Base-by-base conservation (phyloP, 2,888 invertebrate genomes). In the Incurvaria masculella region DNA sequence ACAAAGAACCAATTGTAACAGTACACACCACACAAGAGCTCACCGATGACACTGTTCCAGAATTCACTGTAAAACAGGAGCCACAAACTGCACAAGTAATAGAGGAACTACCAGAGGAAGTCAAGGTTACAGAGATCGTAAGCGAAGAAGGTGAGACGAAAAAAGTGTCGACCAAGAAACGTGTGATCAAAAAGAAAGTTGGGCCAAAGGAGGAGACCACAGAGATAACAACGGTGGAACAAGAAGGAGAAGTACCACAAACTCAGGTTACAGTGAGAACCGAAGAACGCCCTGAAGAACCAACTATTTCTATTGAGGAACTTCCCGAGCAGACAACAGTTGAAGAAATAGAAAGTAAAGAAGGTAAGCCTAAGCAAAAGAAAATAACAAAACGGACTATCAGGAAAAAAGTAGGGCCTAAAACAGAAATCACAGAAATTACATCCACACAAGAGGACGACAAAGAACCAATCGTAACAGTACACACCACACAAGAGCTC, bases 151-250 rank as follows among this genome's bases (percentile, higher is more conserved):
- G 59, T 2, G 55, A 55, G 40, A 55, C 48, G 2, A 47, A 47
- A 20, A 48, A 48, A 18, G 46, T 46, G 2, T 57, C 50, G 4
- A 59, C 52, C 0, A 56, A 55, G 18, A 56, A 56, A 47, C 53
- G 52, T 4, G 47, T 57, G 6, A 55, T 55, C 2, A 57, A 57
- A 19, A 58, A 56, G 45, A 54, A 52, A 5, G 52, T 51, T 39
- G 39, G 59, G 0, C 46, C 47, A 16, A 51, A 54, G n/a, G 46
- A 57, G 51, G 57, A 60, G 52, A 54, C 57, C 17, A 58, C 59
- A 23, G 55, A 59, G 56, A 59, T 61, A 19, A 54, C 55, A 6
- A 60, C 59, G 4, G 49, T 60, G 1, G 45, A 66, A 23, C 66
- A 67, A 21, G 62, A 64, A 40, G 55, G 53, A 17, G 39, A 20